phyloP scores from a whole-genome alignment of 2,797 vertebrate genomes.

The Antrozous pallidus region DNA sequence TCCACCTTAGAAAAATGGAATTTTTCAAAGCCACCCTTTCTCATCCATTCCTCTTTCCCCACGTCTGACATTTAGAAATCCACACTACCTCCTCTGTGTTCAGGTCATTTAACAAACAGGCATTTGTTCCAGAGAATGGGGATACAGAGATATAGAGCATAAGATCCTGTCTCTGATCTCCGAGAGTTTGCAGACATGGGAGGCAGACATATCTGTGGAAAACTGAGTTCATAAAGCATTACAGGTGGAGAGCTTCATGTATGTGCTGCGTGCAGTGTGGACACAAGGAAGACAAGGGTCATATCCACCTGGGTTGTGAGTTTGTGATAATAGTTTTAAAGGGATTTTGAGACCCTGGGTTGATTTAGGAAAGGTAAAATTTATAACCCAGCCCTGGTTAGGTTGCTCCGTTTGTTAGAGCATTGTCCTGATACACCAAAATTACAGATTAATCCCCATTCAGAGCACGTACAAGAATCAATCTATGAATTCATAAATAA shows the following conservation, averaged over 20 bases:
- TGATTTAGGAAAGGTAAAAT: background rate
- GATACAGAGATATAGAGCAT: background rate
- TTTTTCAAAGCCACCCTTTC: background rate
- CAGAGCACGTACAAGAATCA: background rate
- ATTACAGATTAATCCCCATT: background rate
- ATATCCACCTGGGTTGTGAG: background rate
- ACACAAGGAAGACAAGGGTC: background rate
- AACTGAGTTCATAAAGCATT: background rate
- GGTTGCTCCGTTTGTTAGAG: background rate
- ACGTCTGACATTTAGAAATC: background rate
- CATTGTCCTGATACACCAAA: background rate
- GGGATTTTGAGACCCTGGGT: background rate
- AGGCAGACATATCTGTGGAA: background rate
- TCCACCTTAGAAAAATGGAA: background rate
- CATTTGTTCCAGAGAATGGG: background rate
- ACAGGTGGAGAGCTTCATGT: fast-evolving
- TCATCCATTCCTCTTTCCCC: background rate
- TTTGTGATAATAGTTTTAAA: background rate
- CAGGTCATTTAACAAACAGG: background rate
- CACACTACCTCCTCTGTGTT: background rate
- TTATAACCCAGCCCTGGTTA: background rate
- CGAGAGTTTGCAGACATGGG: background rate
- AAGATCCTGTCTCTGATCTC: background rate
- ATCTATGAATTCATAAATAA: background rate
- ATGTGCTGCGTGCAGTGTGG: background rate